phyloP scores from a whole-genome alignment of 2,113 vertebrate species.

The Hemiscyllium ocellatum region DNA sequence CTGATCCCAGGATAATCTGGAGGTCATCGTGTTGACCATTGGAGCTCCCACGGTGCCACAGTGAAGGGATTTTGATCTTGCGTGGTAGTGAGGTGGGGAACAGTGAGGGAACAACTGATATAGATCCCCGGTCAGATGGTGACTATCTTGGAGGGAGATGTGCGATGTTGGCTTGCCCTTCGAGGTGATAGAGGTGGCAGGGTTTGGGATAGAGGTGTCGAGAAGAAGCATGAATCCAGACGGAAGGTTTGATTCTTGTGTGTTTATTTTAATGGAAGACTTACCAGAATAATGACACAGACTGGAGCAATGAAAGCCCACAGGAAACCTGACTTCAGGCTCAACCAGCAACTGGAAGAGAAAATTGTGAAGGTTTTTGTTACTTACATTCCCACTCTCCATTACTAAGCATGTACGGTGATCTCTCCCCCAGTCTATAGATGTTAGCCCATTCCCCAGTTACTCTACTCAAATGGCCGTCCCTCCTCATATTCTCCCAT shows the following conservation, averaged over 20 bases:
- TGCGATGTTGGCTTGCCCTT: neutral
- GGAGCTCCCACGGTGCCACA: neutral
- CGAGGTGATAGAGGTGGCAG: neutral
- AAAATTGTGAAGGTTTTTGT: neutral
- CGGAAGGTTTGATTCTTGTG: neutral
- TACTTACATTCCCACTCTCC: no score
- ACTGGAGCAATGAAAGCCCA: slow-evolving; percentile 11
- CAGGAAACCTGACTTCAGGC: neutral
- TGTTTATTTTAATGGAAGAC: neutral
- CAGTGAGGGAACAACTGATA: neutral
- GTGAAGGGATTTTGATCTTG: neutral
- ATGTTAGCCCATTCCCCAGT: neutral
- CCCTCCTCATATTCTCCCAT: neutral
- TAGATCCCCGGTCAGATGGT: neutral
- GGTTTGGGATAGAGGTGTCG: neutral
- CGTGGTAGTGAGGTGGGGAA: neutral
- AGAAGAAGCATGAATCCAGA: neutral
- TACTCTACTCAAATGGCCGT: neutral
- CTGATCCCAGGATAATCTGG: no score
- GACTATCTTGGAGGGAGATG: neutral
- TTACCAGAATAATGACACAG: neutral
- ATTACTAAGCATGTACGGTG: no score
- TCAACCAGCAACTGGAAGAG: slow-evolving; percentile 23
- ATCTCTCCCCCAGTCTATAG: neutral
- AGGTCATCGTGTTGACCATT: no score